Evolutionary conservation across 37 sponge, comb jelly and placozoan genomes (phyloP).

Genomic region (Ephydatia muelleri): DNA sequence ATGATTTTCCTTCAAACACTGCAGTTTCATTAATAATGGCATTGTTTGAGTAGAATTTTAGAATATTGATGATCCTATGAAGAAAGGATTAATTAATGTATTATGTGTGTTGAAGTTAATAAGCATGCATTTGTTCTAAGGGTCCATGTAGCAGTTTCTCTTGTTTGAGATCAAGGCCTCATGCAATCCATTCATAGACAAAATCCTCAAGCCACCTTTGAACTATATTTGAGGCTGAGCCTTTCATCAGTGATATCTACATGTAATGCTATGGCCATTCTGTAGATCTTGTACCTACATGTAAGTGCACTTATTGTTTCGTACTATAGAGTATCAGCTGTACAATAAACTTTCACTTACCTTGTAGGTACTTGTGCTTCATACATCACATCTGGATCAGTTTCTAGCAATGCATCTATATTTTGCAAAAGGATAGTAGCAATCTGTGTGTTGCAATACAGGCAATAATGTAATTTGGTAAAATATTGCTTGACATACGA

Average conservation of each 20-base stretch:
- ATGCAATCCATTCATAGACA: no score
- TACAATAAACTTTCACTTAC: background rate
- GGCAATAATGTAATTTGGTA: background rate
- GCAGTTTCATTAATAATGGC: background rate
- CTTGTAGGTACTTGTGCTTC: background rate
- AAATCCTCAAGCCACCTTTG: no score
- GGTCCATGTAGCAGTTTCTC: no score
- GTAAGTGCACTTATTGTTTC: background rate
- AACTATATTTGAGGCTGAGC: no score
- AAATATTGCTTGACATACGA: background rate
- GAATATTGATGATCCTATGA: background rate
- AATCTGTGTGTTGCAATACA: background rate
- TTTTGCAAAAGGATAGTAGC: background rate
- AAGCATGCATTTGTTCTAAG: background rate
- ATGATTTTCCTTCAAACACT: background rate
- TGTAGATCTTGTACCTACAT: background rate
- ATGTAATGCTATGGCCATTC: background rate
- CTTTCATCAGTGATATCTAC: no score
- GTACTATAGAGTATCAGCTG: background rate
- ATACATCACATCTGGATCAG: background rate
- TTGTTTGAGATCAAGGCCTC: no score
- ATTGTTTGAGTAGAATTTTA: background rate
- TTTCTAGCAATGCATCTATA: background rate
- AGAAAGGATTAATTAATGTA: background rate
- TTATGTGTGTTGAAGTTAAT: background rate